Evolutionary conservation across 2,113 vertebrate genomes (phyloP).

Genomic region (Rhabdomys dilectus): DNA sequence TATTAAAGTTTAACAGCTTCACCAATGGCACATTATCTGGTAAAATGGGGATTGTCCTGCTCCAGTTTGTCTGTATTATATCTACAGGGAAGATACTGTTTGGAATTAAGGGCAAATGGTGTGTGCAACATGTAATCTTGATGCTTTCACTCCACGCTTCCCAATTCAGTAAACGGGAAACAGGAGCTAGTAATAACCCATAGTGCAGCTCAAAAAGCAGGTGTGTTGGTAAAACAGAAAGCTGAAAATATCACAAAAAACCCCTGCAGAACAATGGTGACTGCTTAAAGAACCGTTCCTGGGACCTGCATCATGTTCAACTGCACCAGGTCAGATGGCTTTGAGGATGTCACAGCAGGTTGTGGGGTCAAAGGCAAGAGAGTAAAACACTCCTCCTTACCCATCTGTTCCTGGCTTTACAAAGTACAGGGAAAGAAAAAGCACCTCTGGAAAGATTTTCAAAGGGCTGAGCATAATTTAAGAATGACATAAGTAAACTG

Average conservation of each 20-base stretch:
- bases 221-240: background rate
- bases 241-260: background rate
- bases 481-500: background rate
- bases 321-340: background rate
- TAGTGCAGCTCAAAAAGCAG: background rate
- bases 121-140: background rate
- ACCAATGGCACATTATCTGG: background rate
- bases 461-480: background rate
- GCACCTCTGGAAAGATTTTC: background rate
- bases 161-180: background rate
- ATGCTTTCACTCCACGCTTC: background rate
- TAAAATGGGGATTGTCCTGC: background rate
- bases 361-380: background rate
- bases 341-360: background rate
- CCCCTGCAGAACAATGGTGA: background rate
- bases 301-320: accelerated
- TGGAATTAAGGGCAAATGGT: conserved; percentile 14
- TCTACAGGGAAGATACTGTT: conserved; percentile 24
- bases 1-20: conserved; percentile 29
- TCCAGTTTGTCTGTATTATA: background rate
- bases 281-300: background rate
- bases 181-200: background rate
- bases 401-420: background rate
- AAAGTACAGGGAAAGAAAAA: background rate
- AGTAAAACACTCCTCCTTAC: background rate